Evolutionary conservation across 2,888 invertebrate species (phyloP), one percentile per base, ranked within the genome.

Genomic region (Cheilosia grossa): DNA sequence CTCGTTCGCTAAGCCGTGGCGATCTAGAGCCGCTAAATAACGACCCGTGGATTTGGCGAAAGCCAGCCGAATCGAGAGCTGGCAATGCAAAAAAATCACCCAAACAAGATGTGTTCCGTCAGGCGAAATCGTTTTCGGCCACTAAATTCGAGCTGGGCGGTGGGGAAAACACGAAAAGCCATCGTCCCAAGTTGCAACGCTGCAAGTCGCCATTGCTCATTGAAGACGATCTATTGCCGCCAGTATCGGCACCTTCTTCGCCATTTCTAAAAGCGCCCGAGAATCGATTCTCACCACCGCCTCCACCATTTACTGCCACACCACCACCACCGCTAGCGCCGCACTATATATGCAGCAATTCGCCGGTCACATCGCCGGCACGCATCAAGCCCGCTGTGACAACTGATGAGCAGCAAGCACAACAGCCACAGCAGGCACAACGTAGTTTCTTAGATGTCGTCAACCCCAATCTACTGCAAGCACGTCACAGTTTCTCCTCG

Each of bases 401-500:
- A 49, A 86, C 86, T 9, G 88, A 88, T 63, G 87, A 88, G 67
- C 56, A 19, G 53, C 75, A 24, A 19, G 51, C 33, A 5, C 73
- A 61, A 24, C 77, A 70, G 37, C 64, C 59, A 9, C 67, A 67
- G 17, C 87, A 86, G 47, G 87, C 81, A 40, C 89, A 88, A 66
- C 88, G 86, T 54, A 89, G 87, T 21, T 88, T 88, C 69, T 86
- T 91, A 40, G 89, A 89, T 77, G 90, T 90, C 2, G 88, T 88
- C 27, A 90, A 89, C 87, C 88, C 89, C 3, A 89, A 89, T 77
- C 81, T 90, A 33, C 86, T 91, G 19, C 91, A 90, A 70, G 88
- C 90, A 4, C 89, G 91, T n/a, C 92, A 91, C 67, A 91, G 91
- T 87, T 91, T 91, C 72, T 90, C 91, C 19, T 90, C 91, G 21